Evolutionary conservation across 1,140 invertebrate species (phyloP).

Genomic region (Drosophila eugracilis): DNA sequence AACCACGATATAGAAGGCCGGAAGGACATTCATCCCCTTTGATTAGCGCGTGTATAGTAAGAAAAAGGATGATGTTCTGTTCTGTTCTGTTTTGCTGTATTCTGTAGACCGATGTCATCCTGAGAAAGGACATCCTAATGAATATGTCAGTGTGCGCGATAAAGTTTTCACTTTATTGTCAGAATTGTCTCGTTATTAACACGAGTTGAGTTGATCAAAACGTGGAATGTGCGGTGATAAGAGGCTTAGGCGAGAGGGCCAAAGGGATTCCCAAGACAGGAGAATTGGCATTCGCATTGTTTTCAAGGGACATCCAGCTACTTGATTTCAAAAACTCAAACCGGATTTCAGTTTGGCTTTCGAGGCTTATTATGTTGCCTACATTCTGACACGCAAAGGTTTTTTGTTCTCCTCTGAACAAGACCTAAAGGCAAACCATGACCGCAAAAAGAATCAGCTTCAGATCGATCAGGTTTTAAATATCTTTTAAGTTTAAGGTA

Average conservation of each 20-base stretch:
- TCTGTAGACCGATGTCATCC: slow-evolving; percentile 47
- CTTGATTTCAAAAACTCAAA: slow-evolving; percentile 30
- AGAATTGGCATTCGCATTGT: slow-evolving; percentile 41
- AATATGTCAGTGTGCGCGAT: slow-evolving; percentile 57
- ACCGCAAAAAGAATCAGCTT: slow-evolving; percentile 13
- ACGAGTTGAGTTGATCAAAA: slow-evolving; percentile 49
- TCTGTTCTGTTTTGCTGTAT: slow-evolving; percentile 1
- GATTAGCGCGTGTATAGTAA: slow-evolving; percentile 58
- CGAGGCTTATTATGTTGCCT: slow-evolving; percentile 22
- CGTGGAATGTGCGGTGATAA: slow-evolving; percentile 45
- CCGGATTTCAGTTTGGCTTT: slow-evolving; percentile 25
- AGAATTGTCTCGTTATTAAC: slow-evolving; percentile 58
- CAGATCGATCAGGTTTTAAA: background rate
- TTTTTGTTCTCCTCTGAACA: background rate
- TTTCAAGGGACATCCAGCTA: slow-evolving; percentile 17
- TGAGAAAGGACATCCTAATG: slow-evolving; percentile 59
- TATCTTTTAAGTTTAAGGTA: background rate
- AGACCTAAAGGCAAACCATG: slow-evolving; percentile 1
- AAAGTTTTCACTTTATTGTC: slow-evolving; percentile 62
- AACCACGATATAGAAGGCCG: slow-evolving; percentile 31
- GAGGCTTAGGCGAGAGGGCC: slow-evolving; percentile 25
- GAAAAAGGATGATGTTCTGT: slow-evolving; percentile 4
- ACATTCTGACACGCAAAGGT: slow-evolving; percentile 40
- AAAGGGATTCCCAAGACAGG: slow-evolving; percentile 18
- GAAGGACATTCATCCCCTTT: slow-evolving; percentile 51